phyloP scores from a whole-genome alignment of 2,113 vertebrate genomes.

The Limnothrissa miodon region DNA sequence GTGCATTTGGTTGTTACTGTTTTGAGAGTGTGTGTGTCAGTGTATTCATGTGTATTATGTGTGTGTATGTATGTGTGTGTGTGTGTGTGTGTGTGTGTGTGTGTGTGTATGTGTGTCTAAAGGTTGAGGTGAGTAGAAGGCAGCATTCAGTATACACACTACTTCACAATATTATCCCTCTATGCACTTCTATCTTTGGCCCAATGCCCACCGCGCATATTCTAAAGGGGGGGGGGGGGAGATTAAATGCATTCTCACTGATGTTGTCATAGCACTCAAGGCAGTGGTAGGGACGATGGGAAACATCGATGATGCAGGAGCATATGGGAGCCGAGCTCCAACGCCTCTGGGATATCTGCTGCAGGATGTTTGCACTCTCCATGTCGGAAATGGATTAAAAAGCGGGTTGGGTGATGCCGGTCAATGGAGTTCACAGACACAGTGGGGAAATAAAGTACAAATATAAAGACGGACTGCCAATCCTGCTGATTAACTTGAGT shows the following conservation, averaged over 20 bases:
- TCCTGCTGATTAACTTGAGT: conserved; percentile 34
- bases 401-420: background rate
- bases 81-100: conserved; percentile 17
- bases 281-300: conserved; percentile 19
- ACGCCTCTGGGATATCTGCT: background rate
- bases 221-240: conserved; percentile 24
- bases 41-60: background rate
- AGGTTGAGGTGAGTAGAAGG: background rate
- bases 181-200: conserved; percentile 22
- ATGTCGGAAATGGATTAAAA: conserved; percentile 16
- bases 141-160: background rate
- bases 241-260: conserved; percentile 35
- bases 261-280: conserved; percentile 31
- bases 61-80: background rate
- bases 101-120: too few relatives aligned
- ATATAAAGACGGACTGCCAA: conserved; percentile 33
- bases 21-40: background rate
- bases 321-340: background rate
- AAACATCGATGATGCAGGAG: background rate
- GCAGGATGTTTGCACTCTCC: background rate
- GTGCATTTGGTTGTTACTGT: background rate
- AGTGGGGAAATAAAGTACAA: background rate
- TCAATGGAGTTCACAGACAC: background rate
- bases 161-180: conserved; percentile 19
- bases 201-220: conserved; percentile 25